Evolutionary conservation across 2,888 invertebrate species (phyloP).

Genomic region (Drosophila antonietae): DNA sequence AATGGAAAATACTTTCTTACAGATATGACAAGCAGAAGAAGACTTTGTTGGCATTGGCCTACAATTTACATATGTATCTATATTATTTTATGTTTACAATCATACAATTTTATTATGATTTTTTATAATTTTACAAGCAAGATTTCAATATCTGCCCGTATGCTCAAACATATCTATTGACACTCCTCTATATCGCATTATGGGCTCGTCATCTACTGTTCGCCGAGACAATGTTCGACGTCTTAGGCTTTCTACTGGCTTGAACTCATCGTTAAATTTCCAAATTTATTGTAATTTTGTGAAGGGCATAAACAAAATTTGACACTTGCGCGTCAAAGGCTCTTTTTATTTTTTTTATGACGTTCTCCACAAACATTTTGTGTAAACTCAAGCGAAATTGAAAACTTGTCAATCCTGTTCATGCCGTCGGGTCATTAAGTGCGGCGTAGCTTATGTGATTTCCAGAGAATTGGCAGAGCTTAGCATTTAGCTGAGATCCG

Average conservation of each 20-base stretch:
- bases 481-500: slow-evolving; percentile 35
- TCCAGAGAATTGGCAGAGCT: slow-evolving; percentile 45
- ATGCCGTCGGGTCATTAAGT: slow-evolving; percentile 45
- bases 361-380: slow-evolving; percentile 18
- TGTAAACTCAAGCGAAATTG: slow-evolving; percentile 46
- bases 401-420: slow-evolving; percentile 71
- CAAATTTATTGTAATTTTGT: slow-evolving; percentile 57
- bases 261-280: slow-evolving; percentile 43
- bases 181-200: slow-evolving; percentile 26
- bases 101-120: background rate
- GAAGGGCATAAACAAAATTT: slow-evolving; percentile 69
- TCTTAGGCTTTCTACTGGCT: slow-evolving; percentile 19
- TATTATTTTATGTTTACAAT: background rate
- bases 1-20: background rate
- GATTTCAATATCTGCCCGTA: background rate
- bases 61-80: too few relatives aligned
- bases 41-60: too few relatives aligned
- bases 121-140: slow-evolving; percentile 11
- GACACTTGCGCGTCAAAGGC: slow-evolving; percentile 62
- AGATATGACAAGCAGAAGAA: too few relatives aligned
- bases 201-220: slow-evolving; percentile 33
- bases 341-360: slow-evolving; percentile 39
- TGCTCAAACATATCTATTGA: slow-evolving; percentile 2
- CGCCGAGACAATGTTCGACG: slow-evolving; percentile 15
- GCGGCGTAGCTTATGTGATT: slow-evolving; percentile 50